Evolutionary conservation across 2,888 invertebrate species (phyloP).

Genomic region (Ctenicera cuprea): DNA sequence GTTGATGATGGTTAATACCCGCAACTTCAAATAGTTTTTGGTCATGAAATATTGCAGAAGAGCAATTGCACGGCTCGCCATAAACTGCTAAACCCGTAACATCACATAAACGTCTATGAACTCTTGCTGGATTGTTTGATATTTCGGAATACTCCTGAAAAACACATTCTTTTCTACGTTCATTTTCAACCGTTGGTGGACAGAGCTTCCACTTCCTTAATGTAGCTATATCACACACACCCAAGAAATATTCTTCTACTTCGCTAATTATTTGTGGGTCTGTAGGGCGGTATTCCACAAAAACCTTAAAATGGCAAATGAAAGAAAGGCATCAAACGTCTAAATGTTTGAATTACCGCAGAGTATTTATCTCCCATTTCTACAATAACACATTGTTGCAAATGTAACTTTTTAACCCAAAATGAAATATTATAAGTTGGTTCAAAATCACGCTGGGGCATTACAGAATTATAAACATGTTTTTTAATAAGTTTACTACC

Average conservation of each 20-base stretch:
- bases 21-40: constrained; percentile 66
- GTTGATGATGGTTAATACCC: constrained; percentile 61
- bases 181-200: constrained; percentile 64
- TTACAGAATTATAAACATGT: constrained; percentile 60
- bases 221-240: constrained; percentile 69
- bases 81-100: constrained; percentile 65
- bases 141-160: constrained; percentile 66
- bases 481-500: constrained; percentile 54
- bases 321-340: neutral
- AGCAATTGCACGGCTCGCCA: constrained; percentile 65
- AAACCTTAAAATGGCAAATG: constrained; percentile 61
- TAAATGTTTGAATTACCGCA: constrained; percentile 64
- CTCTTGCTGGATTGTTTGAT: constrained; percentile 64
- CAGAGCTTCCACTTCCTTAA: constrained; percentile 71
- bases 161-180: constrained; percentile 65
- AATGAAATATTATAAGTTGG: constrained; percentile 67
- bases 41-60: constrained; percentile 56
- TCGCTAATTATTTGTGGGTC: constrained; percentile 43
- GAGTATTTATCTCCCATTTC: constrained; percentile 72
- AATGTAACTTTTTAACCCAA: constrained; percentile 69
- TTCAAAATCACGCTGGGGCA: constrained; percentile 59
- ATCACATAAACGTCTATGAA: constrained; percentile 72
- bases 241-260: constrained; percentile 70
- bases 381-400: constrained; percentile 72
- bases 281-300: constrained; percentile 64